These are phyloP conservation scores for Taenaris catops DNA, from an alignment of 2,888 invertebrate genomes.

Conservation along the genomic window DNA sequence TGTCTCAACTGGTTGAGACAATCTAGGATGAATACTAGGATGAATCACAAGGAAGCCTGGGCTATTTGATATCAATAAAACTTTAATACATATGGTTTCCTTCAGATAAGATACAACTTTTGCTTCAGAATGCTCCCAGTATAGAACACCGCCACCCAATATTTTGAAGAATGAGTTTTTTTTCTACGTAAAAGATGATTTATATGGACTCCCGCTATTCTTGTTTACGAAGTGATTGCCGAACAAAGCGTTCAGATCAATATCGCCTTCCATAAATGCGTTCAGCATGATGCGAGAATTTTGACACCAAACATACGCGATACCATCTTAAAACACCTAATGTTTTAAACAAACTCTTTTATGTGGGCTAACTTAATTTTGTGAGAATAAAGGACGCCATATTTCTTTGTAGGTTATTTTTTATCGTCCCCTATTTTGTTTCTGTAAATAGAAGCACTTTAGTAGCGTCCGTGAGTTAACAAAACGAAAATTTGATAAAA, in stretches of 20 bases:
- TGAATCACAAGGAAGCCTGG: too few relatives aligned
- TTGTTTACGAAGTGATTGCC: constrained; percentile 67
- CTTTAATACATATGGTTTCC: too few relatives aligned
- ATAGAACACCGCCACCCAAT: constrained; percentile 12
- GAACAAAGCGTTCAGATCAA: constrained; percentile 62
- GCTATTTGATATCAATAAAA: too few relatives aligned
- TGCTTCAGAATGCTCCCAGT: constrained; percentile 8
- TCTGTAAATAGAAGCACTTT: constrained; percentile 20
- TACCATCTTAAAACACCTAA: constrained; percentile 75
- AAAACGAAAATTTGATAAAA: constrained; percentile 8
- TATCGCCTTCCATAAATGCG: constrained; percentile 63
- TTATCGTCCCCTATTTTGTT: constrained; percentile 31
- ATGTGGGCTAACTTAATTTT: constrained; percentile 75
- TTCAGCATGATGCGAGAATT: constrained; percentile 77
- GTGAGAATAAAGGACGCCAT: constrained; percentile 63
- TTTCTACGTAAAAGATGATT: constrained; percentile 18
- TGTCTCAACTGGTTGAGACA: too few relatives aligned
- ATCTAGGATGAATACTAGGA: too few relatives aligned
- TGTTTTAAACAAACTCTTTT: constrained; percentile 79
- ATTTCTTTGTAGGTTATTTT: constrained; percentile 46
- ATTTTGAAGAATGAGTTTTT: constrained; percentile 13
- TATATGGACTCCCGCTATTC: constrained; percentile 69
- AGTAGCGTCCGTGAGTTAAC: constrained; percentile 17
- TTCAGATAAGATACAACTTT: too few relatives aligned
- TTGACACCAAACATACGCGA: constrained; percentile 73